phyloP scores from a whole-genome alignment of 2,888 invertebrate species.

The Spisula subtruncata region DNA sequence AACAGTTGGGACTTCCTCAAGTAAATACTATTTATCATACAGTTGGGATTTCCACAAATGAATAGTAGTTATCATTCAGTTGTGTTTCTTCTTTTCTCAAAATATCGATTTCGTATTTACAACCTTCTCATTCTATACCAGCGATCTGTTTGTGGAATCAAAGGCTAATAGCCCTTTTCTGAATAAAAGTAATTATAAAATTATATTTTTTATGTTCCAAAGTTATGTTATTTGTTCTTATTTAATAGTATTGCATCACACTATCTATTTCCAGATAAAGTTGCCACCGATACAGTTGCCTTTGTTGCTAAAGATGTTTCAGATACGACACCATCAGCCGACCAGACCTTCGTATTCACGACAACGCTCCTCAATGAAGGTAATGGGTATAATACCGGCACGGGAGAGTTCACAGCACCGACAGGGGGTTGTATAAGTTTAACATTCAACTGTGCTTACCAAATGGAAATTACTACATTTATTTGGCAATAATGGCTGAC shows the following conservation, averaged over 20 bases:
- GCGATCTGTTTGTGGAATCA: too few relatives aligned
- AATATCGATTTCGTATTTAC: too few relatives aligned
- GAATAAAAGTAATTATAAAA: too few relatives aligned
- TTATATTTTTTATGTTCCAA: too few relatives aligned
- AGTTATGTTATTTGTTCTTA: too few relatives aligned
- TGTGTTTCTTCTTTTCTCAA: too few relatives aligned
- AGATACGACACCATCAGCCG: background rate
- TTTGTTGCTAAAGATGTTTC: background rate
- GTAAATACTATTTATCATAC: too few relatives aligned
- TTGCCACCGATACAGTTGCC: background rate
- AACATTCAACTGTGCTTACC: background rate
- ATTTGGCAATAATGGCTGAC: background rate
- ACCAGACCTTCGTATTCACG: background rate
- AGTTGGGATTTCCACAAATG: too few relatives aligned
- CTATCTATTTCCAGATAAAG: background rate
- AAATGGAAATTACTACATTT: background rate
- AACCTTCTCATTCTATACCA: too few relatives aligned
- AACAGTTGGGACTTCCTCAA: too few relatives aligned
- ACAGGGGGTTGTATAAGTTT: background rate
- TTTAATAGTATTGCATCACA: background rate
- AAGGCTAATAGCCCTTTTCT: too few relatives aligned
- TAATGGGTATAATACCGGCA: background rate
- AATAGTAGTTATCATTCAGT: too few relatives aligned
- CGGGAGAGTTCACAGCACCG: background rate
- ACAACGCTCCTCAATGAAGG: constrained; percentile 3